phyloP scores from a whole-genome alignment of 2,888 invertebrate genomes.

The Artemia sinica region DNA sequence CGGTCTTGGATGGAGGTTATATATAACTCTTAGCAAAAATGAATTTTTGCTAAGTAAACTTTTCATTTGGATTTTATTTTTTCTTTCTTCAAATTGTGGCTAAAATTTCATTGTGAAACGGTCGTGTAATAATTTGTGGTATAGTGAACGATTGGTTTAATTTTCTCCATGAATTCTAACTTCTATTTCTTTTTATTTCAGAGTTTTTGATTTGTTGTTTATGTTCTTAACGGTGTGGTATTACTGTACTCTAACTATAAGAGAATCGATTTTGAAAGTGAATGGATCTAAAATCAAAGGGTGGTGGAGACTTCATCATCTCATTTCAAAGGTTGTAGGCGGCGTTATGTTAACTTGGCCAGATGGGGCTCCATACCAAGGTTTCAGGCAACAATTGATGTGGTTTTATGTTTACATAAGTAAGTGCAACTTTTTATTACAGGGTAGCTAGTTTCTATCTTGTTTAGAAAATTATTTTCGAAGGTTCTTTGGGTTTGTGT shows the following conservation, averaged over 20 bases:
- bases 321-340: conserved; percentile 84
- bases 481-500: neutral
- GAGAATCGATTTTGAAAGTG: conserved; percentile 92
- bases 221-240: conserved; percentile 98
- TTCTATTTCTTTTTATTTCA: conserved; percentile 31
- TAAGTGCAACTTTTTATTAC: conserved; percentile 37
- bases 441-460: conserved; percentile 22
- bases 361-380: conserved; percentile 73
- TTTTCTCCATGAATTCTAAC: conserved; percentile 21
- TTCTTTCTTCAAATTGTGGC: conserved; percentile 15
- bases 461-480: conserved; percentile 23
- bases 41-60: too few species aligned
- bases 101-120: neutral
- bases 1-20: too few species aligned
- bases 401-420: conserved; percentile 87
- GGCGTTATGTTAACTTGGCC: conserved; percentile 94
- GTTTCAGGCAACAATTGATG: conserved; percentile 78
- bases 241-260: conserved; percentile 95
- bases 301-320: conserved; percentile 98
- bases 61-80: neutral
- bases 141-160: conserved; percentile 20
- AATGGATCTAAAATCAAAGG: conserved; percentile 93
- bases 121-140: conserved; percentile 18
- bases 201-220: conserved; percentile 66
- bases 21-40: too few species aligned